phyloP scores from a whole-genome alignment of 2,113 vertebrate species.

The Panthera tigris region DNA sequence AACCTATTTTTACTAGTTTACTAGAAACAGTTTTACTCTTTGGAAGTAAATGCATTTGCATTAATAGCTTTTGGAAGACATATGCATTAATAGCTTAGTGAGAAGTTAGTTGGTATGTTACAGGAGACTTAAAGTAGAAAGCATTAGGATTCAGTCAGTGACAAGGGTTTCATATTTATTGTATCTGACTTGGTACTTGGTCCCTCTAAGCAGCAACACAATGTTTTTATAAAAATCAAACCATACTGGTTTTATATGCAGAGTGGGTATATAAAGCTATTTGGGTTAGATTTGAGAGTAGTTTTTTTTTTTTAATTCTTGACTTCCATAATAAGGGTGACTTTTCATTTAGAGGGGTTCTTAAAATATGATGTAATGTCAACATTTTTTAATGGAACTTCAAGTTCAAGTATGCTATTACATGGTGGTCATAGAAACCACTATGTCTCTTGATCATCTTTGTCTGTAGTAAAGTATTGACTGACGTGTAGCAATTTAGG shows the following conservation, averaged over 20 bases:
- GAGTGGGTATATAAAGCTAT: neutral
- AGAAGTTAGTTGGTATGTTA: neutral
- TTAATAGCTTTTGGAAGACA: neutral
- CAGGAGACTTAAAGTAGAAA: neutral
- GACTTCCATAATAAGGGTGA: neutral
- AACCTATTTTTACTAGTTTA: neutral
- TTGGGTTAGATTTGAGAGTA: neutral
- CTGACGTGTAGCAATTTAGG: neutral
- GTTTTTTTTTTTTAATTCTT: neutral
- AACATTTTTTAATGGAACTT: neutral
- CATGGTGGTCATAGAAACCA: neutral
- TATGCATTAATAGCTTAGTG: neutral
- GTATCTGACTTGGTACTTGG: neutral
- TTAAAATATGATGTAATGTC: neutral
- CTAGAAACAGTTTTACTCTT: neutral
- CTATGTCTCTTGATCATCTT: neutral
- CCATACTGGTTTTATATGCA: neutral
- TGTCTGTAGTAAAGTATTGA: neutral
- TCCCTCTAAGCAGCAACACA: neutral
- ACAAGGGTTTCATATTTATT: neutral
- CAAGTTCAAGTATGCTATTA: neutral
- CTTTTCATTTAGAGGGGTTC: neutral
- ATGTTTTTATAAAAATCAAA: conserved; percentile 12
- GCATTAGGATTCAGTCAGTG: neutral
- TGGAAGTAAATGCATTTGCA: neutral